A percentile compares a stretch with the other conserved stretches of the same genome.
Evolutionary conservation across 2,113 vertebrate genomes (phyloP).

Genomic region (Gopherus evgoodei): DNA sequence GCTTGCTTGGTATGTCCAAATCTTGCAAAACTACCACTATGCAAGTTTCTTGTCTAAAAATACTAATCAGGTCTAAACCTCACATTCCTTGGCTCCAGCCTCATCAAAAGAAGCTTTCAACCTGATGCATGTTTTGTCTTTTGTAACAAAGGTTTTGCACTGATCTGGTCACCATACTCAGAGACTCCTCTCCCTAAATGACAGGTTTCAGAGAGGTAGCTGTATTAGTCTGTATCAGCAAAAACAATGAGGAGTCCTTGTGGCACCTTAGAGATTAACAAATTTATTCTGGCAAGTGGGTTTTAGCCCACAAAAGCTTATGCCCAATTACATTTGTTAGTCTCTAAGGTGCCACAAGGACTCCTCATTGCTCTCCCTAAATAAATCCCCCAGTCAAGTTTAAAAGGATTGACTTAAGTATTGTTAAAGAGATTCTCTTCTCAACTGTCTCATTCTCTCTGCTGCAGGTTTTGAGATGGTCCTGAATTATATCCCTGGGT

Average conservation of each 20-base stretch:
- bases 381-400: conserved; percentile 29
- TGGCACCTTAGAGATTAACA: no score
- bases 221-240: no score
- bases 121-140: not conserved
- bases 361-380: no score
- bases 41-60: not conserved
- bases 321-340: no score
- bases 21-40: not conserved
- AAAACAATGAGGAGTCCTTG: no score
- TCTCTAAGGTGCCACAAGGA: no score
- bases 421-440: not conserved
- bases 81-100: not conserved
- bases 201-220: no score
- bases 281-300: no score
- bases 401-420: conserved; percentile 25
- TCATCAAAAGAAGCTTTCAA: not conserved
- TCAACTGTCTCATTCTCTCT: conserved; percentile 12
- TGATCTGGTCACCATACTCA: not conserved
- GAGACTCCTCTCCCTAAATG: not conserved
- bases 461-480: not conserved
- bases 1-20: conserved; percentile 31
- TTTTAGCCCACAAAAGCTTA: no score
- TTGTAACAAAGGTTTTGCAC: conserved; percentile 11
- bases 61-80: conserved; percentile 2
- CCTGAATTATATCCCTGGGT: not conserved